Percentiles rank a stretch among this genome's conserved stretches.
phyloP scores from a whole-genome alignment of 2,888 invertebrate species.

The Alcis repandata region DNA sequence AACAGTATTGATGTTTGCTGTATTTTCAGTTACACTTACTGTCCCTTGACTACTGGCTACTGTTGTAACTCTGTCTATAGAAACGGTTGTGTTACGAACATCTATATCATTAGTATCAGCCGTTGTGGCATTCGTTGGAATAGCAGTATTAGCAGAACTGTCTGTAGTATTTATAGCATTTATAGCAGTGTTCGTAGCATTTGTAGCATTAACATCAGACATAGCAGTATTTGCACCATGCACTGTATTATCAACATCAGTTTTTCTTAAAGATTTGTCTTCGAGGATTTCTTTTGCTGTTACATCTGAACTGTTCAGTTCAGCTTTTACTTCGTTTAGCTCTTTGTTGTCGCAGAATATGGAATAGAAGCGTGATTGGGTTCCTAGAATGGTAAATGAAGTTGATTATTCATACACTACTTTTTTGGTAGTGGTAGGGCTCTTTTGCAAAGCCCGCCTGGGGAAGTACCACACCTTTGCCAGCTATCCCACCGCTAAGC shows the following conservation, averaged over 20 bases:
- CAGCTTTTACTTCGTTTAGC: neutral
- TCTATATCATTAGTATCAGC: constrained; percentile 11
- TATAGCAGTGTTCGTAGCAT: neutral
- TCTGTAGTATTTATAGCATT: neutral
- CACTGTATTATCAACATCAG: constrained; percentile 1
- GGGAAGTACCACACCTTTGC: too few relatives aligned
- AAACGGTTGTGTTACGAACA: neutral
- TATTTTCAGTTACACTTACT: neutral
- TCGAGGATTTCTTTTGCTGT: neutral
- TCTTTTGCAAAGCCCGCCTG: too few relatives aligned
- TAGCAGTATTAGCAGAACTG: too few relatives aligned
- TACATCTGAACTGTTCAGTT: neutral
- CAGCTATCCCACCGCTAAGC: too few relatives aligned
- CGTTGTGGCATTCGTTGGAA: neutral
- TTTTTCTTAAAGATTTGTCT: constrained; percentile 18
- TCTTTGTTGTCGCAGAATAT: constrained; percentile 27
- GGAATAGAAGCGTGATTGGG: constrained; percentile 5
- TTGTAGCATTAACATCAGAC: constrained; percentile 6
- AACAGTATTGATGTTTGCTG: constrained; percentile 15
- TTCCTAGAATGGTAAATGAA: constrained; percentile 16
- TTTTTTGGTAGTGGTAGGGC: too few relatives aligned
- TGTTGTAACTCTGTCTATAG: neutral
- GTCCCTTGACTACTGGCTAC: neutral
- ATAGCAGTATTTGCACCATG: neutral
- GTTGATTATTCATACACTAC: neutral